Conservation (phyloP, 2,888 invertebrate genomes). For the Heliconius sara region DNA sequence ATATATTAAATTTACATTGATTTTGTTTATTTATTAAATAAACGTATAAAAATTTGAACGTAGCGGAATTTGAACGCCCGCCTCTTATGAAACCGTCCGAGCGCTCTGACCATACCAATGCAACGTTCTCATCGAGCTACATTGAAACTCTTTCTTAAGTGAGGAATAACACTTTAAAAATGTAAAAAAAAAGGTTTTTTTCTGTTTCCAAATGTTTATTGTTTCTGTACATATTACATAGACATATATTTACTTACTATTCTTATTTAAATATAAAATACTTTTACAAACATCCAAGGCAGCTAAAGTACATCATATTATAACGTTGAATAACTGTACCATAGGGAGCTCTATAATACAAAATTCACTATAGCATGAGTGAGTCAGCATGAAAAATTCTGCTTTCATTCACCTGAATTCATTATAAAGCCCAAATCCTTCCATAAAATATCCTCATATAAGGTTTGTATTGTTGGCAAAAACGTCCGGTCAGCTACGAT, state of each 20-base stretch:
- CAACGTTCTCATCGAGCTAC: too few species aligned
- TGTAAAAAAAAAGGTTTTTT: too few species aligned
- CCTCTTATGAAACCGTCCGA: too few species aligned
- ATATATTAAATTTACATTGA: too few species aligned
- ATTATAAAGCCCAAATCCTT: constrained; percentile 62
- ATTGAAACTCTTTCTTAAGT: too few species aligned
- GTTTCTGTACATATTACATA: neutral
- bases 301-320: constrained; percentile 16
- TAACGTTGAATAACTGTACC: constrained; percentile 20
- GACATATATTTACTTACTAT: neutral
- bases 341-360: constrained; percentile 18
- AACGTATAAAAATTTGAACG: too few species aligned
- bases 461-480: constrained; percentile 69
- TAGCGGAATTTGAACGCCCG: too few species aligned
- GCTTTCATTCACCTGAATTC: constrained; percentile 56
- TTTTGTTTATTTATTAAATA: too few species aligned
- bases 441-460: constrained; percentile 61
- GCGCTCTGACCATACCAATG: too few species aligned
- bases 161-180: too few species aligned
- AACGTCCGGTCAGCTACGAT: constrained; percentile 74
- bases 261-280: neutral
- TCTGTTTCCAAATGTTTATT: too few species aligned
- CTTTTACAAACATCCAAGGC: neutral
- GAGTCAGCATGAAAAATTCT: constrained; percentile 57
- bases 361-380: constrained; percentile 35